These are phyloP conservation scores for Hippocampus barbouri DNA, from an alignment of 2,113 vertebrate species.

Conservation along the genomic window DNA sequence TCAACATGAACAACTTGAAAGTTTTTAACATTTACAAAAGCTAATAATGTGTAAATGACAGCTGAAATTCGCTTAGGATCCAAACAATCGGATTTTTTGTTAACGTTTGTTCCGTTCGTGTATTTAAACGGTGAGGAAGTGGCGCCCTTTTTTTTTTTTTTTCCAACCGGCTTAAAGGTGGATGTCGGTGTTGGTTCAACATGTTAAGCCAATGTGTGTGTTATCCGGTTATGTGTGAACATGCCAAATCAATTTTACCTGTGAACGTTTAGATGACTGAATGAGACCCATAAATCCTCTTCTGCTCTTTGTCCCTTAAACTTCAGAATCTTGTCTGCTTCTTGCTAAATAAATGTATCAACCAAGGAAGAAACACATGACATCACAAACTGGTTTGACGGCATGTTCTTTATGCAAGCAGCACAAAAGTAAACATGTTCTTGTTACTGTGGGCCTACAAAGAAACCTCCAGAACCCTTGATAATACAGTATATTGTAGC, in stretches of 20 bases:
- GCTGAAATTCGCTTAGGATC: background rate
- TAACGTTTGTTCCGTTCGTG: background rate
- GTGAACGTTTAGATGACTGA: conserved; percentile 19
- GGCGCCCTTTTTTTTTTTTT: background rate
- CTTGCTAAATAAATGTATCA: background rate
- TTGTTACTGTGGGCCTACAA: background rate
- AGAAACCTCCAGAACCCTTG: background rate
- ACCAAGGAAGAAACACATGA: background rate
- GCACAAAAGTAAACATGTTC: background rate
- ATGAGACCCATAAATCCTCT: conserved; percentile 43
- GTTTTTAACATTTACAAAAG: background rate
- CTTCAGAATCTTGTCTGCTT: background rate
- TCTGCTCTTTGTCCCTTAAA: background rate
- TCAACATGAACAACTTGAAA: background rate
- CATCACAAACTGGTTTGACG: conserved; percentile 7
- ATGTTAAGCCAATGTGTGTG: background rate
- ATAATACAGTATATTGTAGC: background rate
- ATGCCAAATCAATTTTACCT: conserved; percentile 33
- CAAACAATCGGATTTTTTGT: background rate
- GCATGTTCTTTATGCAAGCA: conserved; percentile 1
- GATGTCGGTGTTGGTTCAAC: background rate
- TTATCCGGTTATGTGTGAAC: background rate
- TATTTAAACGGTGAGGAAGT: background rate
- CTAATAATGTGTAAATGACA: background rate
- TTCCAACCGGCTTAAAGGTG: background rate